Evolutionary conservation across 2,113 vertebrate species (phyloP), one percentile per base, ranked within the genome.

Genomic region (Gnathonemus echidnorhynchus): DNA sequence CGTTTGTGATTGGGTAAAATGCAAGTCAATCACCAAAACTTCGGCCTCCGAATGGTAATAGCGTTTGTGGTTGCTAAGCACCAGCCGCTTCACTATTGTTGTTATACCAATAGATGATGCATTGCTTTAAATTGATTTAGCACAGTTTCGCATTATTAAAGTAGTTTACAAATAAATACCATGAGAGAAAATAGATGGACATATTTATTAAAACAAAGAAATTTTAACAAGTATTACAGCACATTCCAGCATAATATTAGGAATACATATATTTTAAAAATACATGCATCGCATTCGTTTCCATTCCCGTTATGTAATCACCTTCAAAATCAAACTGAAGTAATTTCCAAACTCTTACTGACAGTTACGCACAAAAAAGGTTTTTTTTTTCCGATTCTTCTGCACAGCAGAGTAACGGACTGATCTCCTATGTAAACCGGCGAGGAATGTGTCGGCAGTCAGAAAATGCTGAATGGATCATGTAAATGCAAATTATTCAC

Each of bases 181-280:
- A 88, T 24, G 46, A 74, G 8, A 89, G 27, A 48, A 70, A 56
- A 21, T 62, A 35, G n/a, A 90, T 93, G 46, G 92, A 92, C 94
- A 94, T 89, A 92, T 95, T 95, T 94, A 94, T 93, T 91, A 91
- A 94, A 94, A 91, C 66, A 90, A 13, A 46, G 35, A 88, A 91
- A 27, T 42, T 52, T n/a, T 21, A 21, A 56, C 7, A 39, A 80
- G 89, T 48, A 91, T 13, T 89, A 24, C 88, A 90, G 39, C 86
- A 92, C 90, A 93, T 94, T 94, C 92, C 94, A 92, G 91, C 95
- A 95, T 91, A 93, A 85, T 93, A 94, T 92, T 91, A 87, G 50
- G 90, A 27, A 77, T 27, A 88, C n/a, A 89, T 53, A 17, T 46
- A 58, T 91, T 86, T 70, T 7, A 92, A 87, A 87, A 80, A 80